Conservation (phyloP, 1,140 invertebrate genomes). For the Anthonomus grandis region DNA sequence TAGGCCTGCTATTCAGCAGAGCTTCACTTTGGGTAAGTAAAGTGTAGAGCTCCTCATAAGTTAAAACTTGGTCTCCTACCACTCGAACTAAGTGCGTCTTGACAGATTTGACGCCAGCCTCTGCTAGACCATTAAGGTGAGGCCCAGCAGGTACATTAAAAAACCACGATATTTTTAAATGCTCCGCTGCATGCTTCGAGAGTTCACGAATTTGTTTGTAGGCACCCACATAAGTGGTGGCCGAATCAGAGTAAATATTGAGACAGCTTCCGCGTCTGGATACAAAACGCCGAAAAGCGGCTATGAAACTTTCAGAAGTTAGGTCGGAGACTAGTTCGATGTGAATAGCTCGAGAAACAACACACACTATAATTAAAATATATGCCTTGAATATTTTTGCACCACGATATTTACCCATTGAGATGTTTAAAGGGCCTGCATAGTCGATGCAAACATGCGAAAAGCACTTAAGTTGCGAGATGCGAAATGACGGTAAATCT, state of each 20-base stretch:
- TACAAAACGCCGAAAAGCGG: conserved; percentile 6
- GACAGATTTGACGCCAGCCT: too few species aligned
- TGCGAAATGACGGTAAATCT: neutral
- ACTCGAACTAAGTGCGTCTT: too few species aligned
- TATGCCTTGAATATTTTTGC: conserved; percentile 2
- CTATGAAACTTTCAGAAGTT: neutral
- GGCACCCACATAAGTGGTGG: conserved; percentile 20
- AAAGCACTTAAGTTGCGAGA: neutral
- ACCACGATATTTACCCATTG: neutral
- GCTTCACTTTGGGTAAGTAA: too few species aligned
- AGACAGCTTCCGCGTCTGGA: neutral
- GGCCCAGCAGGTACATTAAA: too few species aligned
- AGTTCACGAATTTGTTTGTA: too few species aligned
- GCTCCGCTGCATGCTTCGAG: too few species aligned
- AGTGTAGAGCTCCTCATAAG: too few species aligned
- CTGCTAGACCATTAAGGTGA: too few species aligned
- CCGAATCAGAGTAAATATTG: conserved; percentile 25
- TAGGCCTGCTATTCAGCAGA: too few species aligned
- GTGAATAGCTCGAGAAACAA: neutral
- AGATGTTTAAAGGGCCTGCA: neutral
- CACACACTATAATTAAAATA: conserved; percentile 7
- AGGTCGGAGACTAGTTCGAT: neutral
- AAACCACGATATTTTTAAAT: too few species aligned
- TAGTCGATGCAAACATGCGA: neutral
- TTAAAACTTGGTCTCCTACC: too few species aligned